Evolutionary conservation across 2,113 vertebrate species (phyloP).

Genomic region (Tachuris rubrigastra): DNA sequence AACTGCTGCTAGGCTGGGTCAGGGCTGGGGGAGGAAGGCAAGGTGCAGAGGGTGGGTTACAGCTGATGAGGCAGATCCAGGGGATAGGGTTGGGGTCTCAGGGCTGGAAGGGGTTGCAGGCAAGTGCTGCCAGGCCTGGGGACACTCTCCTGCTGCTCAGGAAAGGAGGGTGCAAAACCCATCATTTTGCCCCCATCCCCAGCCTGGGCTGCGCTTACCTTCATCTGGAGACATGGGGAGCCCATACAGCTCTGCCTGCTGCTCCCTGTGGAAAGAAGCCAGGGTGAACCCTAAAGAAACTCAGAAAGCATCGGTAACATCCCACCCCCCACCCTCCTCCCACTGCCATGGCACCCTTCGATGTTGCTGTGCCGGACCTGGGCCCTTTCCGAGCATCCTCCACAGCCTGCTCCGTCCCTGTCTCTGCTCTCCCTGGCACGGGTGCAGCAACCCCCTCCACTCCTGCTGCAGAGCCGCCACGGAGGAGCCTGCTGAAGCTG

Average conservation of each 20-base stretch:
- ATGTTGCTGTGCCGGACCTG: not conserved
- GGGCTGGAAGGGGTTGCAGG: not conserved
- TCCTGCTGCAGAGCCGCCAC: not conserved
- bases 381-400: slow-evolving; percentile 5
- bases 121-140: not conserved
- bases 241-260: not conserved
- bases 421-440: not conserved
- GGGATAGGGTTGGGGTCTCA: not conserved
- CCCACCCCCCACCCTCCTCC: not conserved
- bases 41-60: not conserved
- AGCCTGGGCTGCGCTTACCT: slow-evolving; percentile 5
- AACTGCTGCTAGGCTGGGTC: not conserved
- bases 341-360: not conserved
- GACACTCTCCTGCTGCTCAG: not conserved
- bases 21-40: not conserved
- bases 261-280: slow-evolving; percentile 10
- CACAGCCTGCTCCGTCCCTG: not conserved
- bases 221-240: not conserved
- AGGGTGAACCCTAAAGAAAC: not conserved
- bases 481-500: not conserved
- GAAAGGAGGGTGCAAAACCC: not conserved
- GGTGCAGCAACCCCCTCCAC: not conserved
- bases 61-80: not conserved
- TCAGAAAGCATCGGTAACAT: not conserved
- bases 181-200: not conserved